Evolutionary conservation across 2,113 vertebrate species (phyloP).

Genomic region (Barbus barbus): DNA sequence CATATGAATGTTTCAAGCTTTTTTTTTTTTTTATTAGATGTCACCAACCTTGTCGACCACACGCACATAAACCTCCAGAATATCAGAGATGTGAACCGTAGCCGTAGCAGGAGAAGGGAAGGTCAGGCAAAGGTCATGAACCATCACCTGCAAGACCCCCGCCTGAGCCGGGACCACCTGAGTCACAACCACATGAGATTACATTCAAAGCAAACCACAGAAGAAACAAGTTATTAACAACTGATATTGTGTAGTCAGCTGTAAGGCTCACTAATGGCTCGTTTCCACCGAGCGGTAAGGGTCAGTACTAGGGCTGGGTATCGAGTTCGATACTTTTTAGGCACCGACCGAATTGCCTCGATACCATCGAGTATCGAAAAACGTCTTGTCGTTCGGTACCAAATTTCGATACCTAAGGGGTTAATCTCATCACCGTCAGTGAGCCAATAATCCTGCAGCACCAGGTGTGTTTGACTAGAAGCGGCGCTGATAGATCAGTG

Average conservation of each 20-base stretch:
- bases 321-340: too few relatives aligned
- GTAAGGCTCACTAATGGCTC: neutral
- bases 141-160: constrained; percentile 80
- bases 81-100: constrained; percentile 83
- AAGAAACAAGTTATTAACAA: neutral
- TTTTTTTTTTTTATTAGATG: neutral
- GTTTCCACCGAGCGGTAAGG: too few relatives aligned
- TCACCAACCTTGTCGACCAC: constrained; percentile 94
- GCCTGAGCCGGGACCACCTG: constrained; percentile 85
- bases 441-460: too few relatives aligned
- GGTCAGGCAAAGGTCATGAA: constrained; percentile 91
- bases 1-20: too few relatives aligned
- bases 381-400: too few relatives aligned
- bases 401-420: too few relatives aligned
- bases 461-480: too few relatives aligned
- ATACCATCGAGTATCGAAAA: too few relatives aligned
- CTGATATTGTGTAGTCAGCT: neutral
- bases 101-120: constrained; percentile 84
- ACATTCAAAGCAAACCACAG: neutral
- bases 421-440: too few relatives aligned
- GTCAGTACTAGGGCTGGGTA: too few relatives aligned
- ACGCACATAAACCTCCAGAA: constrained; percentile 85
- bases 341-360: too few relatives aligned
- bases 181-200: constrained; percentile 10
- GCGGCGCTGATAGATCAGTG: too few relatives aligned